Percentiles rank a stretch among this genome's conserved stretches.
phyloP scores from a whole-genome alignment of 2,113 vertebrate species.

The Etheostoma spectabile region DNA sequence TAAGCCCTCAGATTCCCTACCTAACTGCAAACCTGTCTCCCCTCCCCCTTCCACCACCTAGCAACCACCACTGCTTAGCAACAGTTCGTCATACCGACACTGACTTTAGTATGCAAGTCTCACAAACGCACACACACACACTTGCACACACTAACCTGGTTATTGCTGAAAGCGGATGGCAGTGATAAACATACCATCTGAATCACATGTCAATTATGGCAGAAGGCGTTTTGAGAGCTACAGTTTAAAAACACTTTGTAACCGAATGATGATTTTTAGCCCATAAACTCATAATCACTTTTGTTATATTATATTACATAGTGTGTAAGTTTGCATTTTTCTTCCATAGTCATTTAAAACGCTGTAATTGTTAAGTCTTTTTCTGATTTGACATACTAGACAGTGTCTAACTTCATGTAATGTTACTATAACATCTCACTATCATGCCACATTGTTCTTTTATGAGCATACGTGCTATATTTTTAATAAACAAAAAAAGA shows the following conservation, averaged over 20 bases:
- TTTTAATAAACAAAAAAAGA: constrained; percentile 1
- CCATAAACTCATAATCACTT: constrained; percentile 2
- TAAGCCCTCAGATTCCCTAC: constrained; percentile 75
- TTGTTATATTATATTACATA: not conserved
- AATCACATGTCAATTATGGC: constrained; percentile 57
- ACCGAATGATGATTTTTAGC: constrained; percentile 15
- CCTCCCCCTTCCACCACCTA: constrained; percentile 62
- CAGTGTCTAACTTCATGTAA: not conserved
- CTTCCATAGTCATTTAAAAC: not conserved
- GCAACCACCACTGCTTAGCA: constrained; percentile 84
- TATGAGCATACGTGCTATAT: not conserved
- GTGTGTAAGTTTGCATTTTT: not conserved
- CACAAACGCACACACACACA: constrained; percentile 62
- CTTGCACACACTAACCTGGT: constrained; percentile 52
- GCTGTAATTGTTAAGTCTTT: not conserved
- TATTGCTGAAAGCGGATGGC: constrained; percentile 64
- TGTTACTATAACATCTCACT: not conserved
- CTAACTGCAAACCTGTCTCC: constrained; percentile 62
- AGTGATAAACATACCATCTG: constrained; percentile 31
- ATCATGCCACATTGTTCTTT: not conserved
- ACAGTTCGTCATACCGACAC: constrained; percentile 77
- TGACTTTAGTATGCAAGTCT: constrained; percentile 80
- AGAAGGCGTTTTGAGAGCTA: constrained; percentile 35
- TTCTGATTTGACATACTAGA: not conserved
- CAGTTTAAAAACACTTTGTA: constrained; percentile 21